Percentiles rank a stretch among this genome's conserved stretches.
Evolutionary conservation across 30 jellyfish, hydroid and myxozoan species (phyloP).

Genomic region (Aurelia sp.): DNA sequence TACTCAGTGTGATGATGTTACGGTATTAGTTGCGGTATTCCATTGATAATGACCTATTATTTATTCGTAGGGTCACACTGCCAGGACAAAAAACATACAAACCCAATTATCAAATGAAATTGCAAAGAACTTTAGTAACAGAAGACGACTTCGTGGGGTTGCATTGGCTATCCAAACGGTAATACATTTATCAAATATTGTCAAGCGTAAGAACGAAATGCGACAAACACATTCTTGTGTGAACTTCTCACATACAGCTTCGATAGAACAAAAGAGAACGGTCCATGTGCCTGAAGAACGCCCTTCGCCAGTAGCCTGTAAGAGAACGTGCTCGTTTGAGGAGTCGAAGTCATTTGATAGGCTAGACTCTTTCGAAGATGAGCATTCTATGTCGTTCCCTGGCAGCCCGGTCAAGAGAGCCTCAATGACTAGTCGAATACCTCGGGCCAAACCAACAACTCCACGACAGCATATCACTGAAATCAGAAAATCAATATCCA

Average conservation of each 20-base stretch:
- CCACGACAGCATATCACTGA: slow-evolving; percentile 90
- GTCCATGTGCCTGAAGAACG: slow-evolving; percentile 25
- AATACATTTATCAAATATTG: slow-evolving; percentile 83
- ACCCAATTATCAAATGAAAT: slow-evolving; percentile 77
- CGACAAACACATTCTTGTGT: slow-evolving; percentile 55
- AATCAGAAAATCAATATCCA: slow-evolving; percentile 80
- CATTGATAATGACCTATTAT: too few relatives aligned
- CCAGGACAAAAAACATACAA: slow-evolving; percentile 77
- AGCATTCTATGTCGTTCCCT: slow-evolving; percentile 56
- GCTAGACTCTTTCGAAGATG: slow-evolving; percentile 39
- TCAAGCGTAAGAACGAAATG: slow-evolving; percentile 56
- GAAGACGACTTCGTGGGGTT: slow-evolving; percentile 85
- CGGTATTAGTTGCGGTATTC: too few relatives aligned
- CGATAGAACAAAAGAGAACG: slow-evolving; percentile 28
- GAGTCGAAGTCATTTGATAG: slow-evolving; percentile 63
- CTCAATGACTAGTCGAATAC: slow-evolving; percentile 80
- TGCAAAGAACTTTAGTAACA: slow-evolving; percentile 62
- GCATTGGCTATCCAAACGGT: slow-evolving; percentile 97
- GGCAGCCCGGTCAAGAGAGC: slow-evolving; percentile 72
- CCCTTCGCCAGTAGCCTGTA: slow-evolving; percentile 16
- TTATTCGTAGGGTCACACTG: slow-evolving; percentile 82
- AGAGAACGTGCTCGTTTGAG: slow-evolving; percentile 61
- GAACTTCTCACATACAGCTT: slow-evolving; percentile 18
- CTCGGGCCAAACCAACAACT: slow-evolving; percentile 85
- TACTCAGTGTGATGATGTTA: too few relatives aligned